Base-by-base conservation (phyloP, 2,888 invertebrate genomes). In the Ochropleura leucogaster region DNA sequence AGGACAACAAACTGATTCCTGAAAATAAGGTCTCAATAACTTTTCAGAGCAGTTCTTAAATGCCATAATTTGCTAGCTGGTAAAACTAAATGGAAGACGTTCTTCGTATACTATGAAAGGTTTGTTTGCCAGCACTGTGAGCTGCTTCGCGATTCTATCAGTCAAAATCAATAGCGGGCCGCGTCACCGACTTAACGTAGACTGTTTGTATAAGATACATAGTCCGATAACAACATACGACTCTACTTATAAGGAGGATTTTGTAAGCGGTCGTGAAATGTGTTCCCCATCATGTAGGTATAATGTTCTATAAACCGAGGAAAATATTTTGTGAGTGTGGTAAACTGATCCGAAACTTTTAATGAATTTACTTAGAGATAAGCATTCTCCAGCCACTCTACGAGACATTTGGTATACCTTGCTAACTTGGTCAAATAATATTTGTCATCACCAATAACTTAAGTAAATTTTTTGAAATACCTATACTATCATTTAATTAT, bases 81-180 rank as follows among this genome's bases (percentile, higher is more conserved):
- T 69, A 49, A 63, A 68, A 51, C n/a, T 42, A n/a, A 64, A 53
- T 63, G 46, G 60, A 75, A 68, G 51, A 67, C 71, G 81, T 67
- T 76, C 44, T 47, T 60, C 55, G n/a, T 84, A 80, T 74, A 16
- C 75, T 73, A 59, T 75, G 71, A 71, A 80, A 75, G 82, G 85
- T 86, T 76, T 85, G 76, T 85, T 87, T 85, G 74, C 74, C 63
- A 65, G 76, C 62, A 82, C 83, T 84, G 80, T 84, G 73, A 60
- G 79, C 85, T 79, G 74, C 80, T 81, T 83, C 87, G 83, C 88
- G 85, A 85, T 88, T 88, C 74, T 90, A 94, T 94, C 94, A 94
- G 93, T 93, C 91, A 94, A 93, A 94, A 94, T 93, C 94, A 94
- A 94, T 94, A 94, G 88, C 82, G 67, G 87, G 89, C 86, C 90